A percentile compares a stretch with the other conserved stretches of the same genome.
These are phyloP conservation scores for Aromia moschata DNA, from an alignment of 2,888 invertebrate species.

Conservation along the genomic window DNA sequence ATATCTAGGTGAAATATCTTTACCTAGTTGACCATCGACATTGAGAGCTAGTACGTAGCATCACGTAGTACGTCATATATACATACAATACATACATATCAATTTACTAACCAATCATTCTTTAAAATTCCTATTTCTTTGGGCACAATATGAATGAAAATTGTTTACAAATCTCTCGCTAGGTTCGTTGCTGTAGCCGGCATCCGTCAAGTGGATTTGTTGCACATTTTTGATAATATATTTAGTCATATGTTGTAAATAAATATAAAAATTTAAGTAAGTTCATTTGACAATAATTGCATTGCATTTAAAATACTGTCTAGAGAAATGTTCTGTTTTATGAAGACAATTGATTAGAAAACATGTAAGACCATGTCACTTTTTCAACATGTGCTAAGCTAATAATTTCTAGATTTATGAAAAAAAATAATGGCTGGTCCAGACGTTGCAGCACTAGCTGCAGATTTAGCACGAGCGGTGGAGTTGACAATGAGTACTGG, in stretches of 20 bases:
- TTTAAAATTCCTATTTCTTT: too few relatives aligned
- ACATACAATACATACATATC: too few relatives aligned
- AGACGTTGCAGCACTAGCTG: slow-evolving; percentile 75
- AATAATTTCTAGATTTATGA: slow-evolving; percentile 20
- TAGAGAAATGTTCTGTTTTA: not conserved
- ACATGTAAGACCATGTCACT: slow-evolving; percentile 37
- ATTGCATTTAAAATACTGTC: too few relatives aligned
- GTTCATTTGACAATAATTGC: slow-evolving; percentile 2
- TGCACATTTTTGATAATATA: slow-evolving; percentile 45
- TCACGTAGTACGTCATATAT: too few relatives aligned
- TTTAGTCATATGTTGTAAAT: slow-evolving; percentile 41
- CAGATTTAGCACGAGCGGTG: slow-evolving; percentile 82
- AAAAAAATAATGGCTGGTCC: slow-evolving; percentile 64
- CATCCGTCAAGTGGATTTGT: slow-evolving; percentile 49
- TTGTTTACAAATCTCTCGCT: slow-evolving; percentile 14
- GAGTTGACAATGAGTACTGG: slow-evolving; percentile 85
- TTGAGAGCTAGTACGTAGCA: too few relatives aligned
- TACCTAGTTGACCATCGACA: too few relatives aligned
- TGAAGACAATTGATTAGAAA: slow-evolving; percentile 15
- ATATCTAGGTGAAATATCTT: too few relatives aligned
- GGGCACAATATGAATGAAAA: too few relatives aligned
- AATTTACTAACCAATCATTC: too few relatives aligned
- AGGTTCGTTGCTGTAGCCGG: slow-evolving; percentile 48
- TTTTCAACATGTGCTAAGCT: slow-evolving; percentile 32
- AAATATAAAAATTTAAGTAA: slow-evolving; percentile 27